These are phyloP conservation scores for Synergus laeviventris DNA, from an alignment of 2,888 invertebrate species.

Conservation along the genomic window DNA sequence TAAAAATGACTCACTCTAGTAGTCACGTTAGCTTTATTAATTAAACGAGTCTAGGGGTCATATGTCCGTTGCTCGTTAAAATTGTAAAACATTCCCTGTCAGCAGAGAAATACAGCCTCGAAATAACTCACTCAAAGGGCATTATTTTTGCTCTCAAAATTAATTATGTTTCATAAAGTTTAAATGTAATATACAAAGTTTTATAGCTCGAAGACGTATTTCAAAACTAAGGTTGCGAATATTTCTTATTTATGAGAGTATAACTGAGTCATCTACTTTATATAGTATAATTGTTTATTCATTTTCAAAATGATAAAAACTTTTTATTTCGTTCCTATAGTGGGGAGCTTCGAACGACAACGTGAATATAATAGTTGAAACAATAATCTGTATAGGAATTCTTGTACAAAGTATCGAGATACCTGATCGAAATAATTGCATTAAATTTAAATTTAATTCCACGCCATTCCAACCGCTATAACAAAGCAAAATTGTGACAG, in stretches of 20 bases:
- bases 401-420: too few relatives aligned
- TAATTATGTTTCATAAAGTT: not conserved
- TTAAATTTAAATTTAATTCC: not conserved
- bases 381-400: not conserved
- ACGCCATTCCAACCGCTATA: not conserved
- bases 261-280: not conserved
- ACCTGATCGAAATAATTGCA: not conserved
- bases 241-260: not conserved
- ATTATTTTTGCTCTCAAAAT: not conserved
- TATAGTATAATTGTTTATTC: not conserved
- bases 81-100: slow-evolving; percentile 18
- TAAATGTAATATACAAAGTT: not conserved
- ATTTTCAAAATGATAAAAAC: not conserved
- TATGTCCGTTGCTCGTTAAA: slow-evolving; percentile 15
- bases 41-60: slow-evolving; percentile 21
- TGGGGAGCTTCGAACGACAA: not conserved
- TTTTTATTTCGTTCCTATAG: not conserved
- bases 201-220: not conserved
- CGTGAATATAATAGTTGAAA: not conserved
- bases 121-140: slow-evolving; percentile 14
- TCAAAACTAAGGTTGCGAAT: not conserved
- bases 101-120: not conserved
- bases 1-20: slow-evolving; percentile 30
- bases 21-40: slow-evolving; percentile 34
- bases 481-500: not conserved